phyloP scores from a whole-genome alignment of 2,888 invertebrate species.

The Andricus curvator region DNA sequence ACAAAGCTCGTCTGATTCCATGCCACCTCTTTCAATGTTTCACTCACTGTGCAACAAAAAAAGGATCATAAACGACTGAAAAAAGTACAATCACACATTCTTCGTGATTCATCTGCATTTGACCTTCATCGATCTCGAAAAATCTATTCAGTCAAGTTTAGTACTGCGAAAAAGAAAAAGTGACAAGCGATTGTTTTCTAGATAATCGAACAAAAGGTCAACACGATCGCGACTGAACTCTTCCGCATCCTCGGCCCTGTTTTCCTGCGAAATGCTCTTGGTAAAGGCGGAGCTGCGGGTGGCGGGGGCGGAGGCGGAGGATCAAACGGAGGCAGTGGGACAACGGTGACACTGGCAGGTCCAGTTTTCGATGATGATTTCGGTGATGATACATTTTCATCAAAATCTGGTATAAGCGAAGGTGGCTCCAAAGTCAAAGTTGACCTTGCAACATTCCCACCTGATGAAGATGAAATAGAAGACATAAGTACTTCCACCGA shows the following conservation, averaged over 20 bases:
- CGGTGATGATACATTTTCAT: constrained; percentile 69
- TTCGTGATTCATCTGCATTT: constrained; percentile 39
- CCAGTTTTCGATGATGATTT: constrained; percentile 76
- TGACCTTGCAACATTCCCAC: constrained; percentile 84
- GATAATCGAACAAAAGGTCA: constrained; percentile 89
- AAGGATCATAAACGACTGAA: constrained; percentile 3
- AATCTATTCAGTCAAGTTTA: constrained; percentile 10
- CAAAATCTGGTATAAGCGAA: constrained; percentile 73
- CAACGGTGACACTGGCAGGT: constrained; percentile 76
- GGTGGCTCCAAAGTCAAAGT: constrained; percentile 81
- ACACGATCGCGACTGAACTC: constrained; percentile 85
- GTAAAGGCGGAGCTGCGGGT: constrained; percentile 79
- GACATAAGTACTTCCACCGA: constrained; percentile 52
- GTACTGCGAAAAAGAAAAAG: constrained; percentile 43
- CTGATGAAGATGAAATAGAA: constrained; percentile 82
- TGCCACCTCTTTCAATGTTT: not conserved
- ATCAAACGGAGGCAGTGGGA: constrained; percentile 65
- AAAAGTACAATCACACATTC: constrained; percentile 5
- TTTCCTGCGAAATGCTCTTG: constrained; percentile 83
- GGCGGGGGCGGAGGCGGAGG: constrained; percentile 46
- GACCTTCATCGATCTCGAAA: constrained; percentile 38
- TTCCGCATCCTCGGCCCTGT: constrained; percentile 88
- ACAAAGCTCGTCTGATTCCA: not conserved
- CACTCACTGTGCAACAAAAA: not conserved
- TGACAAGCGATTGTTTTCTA: constrained; percentile 75